These are phyloP conservation scores for Aurelia coerulea DNA, from an alignment of 30 jellyfish, hydroid and myxozoan species.

Conservation along the genomic window DNA sequence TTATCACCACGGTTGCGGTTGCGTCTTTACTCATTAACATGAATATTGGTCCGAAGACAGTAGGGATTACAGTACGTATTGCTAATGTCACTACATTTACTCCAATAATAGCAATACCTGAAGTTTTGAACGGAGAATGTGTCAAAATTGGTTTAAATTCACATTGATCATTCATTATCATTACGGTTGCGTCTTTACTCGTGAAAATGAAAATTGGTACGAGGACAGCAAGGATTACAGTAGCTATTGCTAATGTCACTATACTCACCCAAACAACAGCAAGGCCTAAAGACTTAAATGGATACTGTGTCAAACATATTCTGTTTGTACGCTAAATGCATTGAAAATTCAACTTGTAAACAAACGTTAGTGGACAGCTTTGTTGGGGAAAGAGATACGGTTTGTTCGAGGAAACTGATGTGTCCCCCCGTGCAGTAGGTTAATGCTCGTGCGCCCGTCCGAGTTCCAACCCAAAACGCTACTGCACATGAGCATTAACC, in stretches of 20 bases:
- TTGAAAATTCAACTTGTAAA: too few relatives aligned
- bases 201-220: constrained; percentile 45
- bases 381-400: too few relatives aligned
- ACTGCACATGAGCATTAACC: too few relatives aligned
- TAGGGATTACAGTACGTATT: constrained; percentile 18
- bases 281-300: constrained; percentile 4
- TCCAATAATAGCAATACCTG: constrained; percentile 44
- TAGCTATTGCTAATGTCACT: constrained; percentile 46
- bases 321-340: not conserved
- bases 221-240: constrained; percentile 26
- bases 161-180: too few relatives aligned
- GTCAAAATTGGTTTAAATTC: not conserved
- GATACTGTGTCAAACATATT: not conserved
- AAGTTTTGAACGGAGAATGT: not conserved
- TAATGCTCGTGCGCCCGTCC: too few relatives aligned
- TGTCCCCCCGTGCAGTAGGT: too few relatives aligned
- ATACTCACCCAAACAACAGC: constrained; percentile 34
- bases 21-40: constrained; percentile 50
- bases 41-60: constrained; percentile 45
- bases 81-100: constrained; percentile 47
- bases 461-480: too few relatives aligned
- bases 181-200: not conserved
- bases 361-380: too few relatives aligned
- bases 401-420: too few relatives aligned
- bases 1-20: constrained; percentile 30